A percentile compares a stretch with the other conserved stretches of the same genome.
Evolutionary conservation across 2,888 invertebrate species (phyloP).

Genomic region (Acronicta aceris): DNA sequence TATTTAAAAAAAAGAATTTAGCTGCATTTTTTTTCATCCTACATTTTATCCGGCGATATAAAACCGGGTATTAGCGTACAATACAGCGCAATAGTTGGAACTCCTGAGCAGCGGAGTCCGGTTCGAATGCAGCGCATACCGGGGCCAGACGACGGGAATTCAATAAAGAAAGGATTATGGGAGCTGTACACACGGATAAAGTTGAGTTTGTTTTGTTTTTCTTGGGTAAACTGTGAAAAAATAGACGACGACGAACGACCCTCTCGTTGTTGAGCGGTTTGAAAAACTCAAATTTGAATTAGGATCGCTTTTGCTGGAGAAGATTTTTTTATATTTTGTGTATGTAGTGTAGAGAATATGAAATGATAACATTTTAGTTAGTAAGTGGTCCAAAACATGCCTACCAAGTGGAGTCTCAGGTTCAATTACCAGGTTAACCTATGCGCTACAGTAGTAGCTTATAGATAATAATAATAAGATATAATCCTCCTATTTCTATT

Average conservation of each 20-base stretch:
- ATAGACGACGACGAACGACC: not conserved
- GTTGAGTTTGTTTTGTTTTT: conserved; percentile 30
- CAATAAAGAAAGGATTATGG: conserved; percentile 81
- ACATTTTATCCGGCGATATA: conserved; percentile 17
- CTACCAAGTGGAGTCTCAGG: too few relatives aligned
- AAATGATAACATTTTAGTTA: too few relatives aligned
- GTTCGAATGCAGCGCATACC: conserved; percentile 68
- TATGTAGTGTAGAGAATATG: too few relatives aligned
- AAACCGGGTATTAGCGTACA: conserved; percentile 27
- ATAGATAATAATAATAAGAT: too few relatives aligned
- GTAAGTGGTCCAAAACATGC: too few relatives aligned
- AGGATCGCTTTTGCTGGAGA: too few relatives aligned
- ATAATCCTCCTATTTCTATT: too few relatives aligned
- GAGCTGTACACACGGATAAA: conserved; percentile 32
- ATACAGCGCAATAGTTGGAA: conserved; percentile 39
- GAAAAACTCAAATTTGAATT: not conserved
- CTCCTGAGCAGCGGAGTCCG: conserved; percentile 52
- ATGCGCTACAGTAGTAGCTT: too few relatives aligned
- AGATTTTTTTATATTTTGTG: too few relatives aligned
- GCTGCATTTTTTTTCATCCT: not conserved
- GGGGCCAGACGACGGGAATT: conserved; percentile 72
- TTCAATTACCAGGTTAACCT: too few relatives aligned
- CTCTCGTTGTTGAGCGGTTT: not conserved
- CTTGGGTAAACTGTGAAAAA: not conserved
- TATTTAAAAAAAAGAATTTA: not conserved